Conservation (phyloP, 2,797 vertebrate species). For the Crocodylus rhombifer region DNA sequence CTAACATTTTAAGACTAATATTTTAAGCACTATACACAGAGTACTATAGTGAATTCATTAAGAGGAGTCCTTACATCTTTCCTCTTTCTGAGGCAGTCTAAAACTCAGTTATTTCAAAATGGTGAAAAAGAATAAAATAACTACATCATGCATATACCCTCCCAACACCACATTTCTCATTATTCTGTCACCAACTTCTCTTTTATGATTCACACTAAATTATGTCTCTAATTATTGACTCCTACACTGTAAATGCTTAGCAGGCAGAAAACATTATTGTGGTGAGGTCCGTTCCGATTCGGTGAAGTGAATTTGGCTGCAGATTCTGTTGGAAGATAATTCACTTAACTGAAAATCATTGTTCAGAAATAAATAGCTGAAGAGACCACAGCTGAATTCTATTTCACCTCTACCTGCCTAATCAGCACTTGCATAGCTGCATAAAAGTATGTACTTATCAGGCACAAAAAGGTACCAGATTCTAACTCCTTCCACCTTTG, state of each 20-base stretch:
- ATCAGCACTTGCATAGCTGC: background rate
- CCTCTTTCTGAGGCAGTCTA: background rate
- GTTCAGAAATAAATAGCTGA: background rate
- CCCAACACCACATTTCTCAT: slow-evolving; percentile 10
- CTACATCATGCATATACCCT: background rate
- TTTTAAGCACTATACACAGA: background rate
- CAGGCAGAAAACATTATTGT: background rate
- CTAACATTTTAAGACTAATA: background rate
- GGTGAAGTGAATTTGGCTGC: background rate
- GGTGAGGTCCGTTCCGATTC: background rate
- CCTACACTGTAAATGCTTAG: background rate
- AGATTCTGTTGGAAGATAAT: background rate
- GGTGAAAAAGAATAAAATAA: background rate
- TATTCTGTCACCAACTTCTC: slow-evolving; percentile 24
- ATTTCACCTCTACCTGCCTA: no score
- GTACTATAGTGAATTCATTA: background rate
- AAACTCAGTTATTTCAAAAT: background rate
- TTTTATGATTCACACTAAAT: background rate
- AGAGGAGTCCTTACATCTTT: background rate
- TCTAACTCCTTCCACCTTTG: background rate
- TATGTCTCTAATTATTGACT: background rate
- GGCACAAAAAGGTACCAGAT: background rate
- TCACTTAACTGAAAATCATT: background rate
- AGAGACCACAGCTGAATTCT: background rate
- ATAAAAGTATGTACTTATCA: background rate